Evolutionary conservation across 2,797 vertebrate species (phyloP), one percentile per base, ranked within the genome.

Genomic region (Ambastaia sidthimunki): DNA sequence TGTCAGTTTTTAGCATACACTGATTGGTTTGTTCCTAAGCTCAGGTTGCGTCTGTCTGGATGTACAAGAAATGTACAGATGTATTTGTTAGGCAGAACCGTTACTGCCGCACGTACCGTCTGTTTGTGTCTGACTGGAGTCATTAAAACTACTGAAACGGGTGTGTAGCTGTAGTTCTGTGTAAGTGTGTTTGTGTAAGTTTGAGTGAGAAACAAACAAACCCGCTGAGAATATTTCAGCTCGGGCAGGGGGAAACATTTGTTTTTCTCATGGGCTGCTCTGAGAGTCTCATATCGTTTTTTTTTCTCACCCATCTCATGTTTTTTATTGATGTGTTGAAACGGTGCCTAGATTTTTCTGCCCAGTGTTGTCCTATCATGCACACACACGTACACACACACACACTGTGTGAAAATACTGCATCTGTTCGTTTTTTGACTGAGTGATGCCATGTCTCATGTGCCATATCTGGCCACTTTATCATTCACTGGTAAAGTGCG

Each of bases 51-150:
- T 37, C n/a, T 13, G n/a, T 37, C 50, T 54, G 44, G 28, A 52
- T 7, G 4, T 50, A 41, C 13, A 41, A 21, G 37, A 68, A 57
- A 48, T 25, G 7, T 44, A 44, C 34, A 48, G 23, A 50, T 41
- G 23, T 31, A 12, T 77, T 59, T 47, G 54, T 67, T 28, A 6
- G 37, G 11, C 6, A 9, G 65, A 50, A 25, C 21, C 31, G 44
- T 63, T 69, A n/a, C 19, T 16, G 52, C 65, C 28, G 65, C 67
- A 71, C 15, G 67, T 62, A 62, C 68, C 44, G 68, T 62, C 68
- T 71, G 62, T 82, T 41, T 78, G 67, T 71, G 74, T 77, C 59
- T 82, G 80, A 70, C 67, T 57, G 11, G 68, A n/a, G n/a, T 78
- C 47, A 63, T 71, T 71, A 63, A 69, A 69, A 60, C 75, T 69